These are phyloP conservation scores for Sarcoramphus papa DNA, from an alignment of 2,797 vertebrate genomes.

Conservation along the genomic window DNA sequence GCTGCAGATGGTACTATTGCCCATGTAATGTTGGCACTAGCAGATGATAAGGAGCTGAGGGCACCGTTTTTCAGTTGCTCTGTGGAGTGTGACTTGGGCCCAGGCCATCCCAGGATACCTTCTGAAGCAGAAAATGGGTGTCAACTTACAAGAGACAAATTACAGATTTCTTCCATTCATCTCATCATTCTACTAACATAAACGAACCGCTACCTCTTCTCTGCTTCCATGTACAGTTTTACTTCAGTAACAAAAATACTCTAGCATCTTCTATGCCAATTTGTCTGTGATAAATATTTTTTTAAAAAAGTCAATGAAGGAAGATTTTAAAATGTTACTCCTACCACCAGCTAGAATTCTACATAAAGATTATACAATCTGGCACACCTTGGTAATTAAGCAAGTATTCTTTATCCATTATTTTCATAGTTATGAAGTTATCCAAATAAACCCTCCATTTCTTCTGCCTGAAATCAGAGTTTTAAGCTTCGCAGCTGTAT, in stretches of 20 bases:
- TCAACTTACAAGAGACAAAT: neutral
- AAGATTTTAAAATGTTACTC: neutral
- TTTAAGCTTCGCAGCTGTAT: neutral
- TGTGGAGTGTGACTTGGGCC: constrained; percentile 87
- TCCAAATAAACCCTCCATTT: neutral
- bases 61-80: constrained; percentile 87
- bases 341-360: neutral
- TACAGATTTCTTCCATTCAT: neutral
- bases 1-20: constrained; percentile 79
- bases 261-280: neutral
- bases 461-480: neutral
- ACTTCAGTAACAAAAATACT: neutral
- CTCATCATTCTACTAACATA: neutral
- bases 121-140: constrained; percentile 79
- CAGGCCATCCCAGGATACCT: constrained; percentile 87
- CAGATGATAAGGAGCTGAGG: constrained; percentile 78
- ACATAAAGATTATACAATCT: neutral
- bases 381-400: neutral
- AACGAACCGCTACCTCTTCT: neutral
- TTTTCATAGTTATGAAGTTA: neutral
- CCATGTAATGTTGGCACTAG: constrained; percentile 75
- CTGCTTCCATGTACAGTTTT: neutral
- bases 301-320: neutral
- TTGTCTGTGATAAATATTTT: neutral
- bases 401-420: neutral